Evolutionary conservation across 1,140 invertebrate species (phyloP).

Genomic region (Aethina tumida): DNA sequence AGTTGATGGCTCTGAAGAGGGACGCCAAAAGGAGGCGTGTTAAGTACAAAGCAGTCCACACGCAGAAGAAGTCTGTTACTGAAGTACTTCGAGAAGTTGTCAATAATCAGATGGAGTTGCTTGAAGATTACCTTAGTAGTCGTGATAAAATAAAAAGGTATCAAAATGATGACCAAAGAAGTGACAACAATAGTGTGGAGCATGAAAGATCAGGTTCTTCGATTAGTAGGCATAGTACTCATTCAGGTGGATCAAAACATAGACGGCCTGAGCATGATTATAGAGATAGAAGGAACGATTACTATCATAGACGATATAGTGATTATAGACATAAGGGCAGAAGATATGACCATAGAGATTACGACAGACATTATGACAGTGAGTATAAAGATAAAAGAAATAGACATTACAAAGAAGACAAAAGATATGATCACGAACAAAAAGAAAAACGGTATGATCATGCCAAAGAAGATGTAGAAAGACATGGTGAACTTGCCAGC

Average conservation of each 20-base stretch:
- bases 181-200: constrained; percentile 1
- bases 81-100: constrained; percentile 55
- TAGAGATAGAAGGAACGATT: not conserved
- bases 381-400: too few species aligned
- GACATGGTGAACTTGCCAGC: too few species aligned
- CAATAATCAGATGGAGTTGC: constrained; percentile 41
- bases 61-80: constrained; percentile 49
- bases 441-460: too few species aligned
- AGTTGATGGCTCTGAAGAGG: constrained; percentile 46
- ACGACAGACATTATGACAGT: too few species aligned
- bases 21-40: constrained; percentile 51
- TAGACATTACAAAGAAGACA: too few species aligned
- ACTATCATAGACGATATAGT: constrained; percentile 1
- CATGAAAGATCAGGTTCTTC: constrained; percentile 12
- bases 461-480: too few species aligned
- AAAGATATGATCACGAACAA: too few species aligned
- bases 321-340: too few species aligned
- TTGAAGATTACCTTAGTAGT: constrained; percentile 18
- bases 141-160: constrained; percentile 1
- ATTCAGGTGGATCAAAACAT: constrained; percentile 14
- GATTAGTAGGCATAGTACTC: constrained; percentile 13
- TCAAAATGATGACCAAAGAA: constrained; percentile 1
- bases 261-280: not conserved
- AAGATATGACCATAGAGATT: too few species aligned
- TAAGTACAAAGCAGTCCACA: constrained; percentile 52